Evolutionary conservation across 2,888 invertebrate genomes (phyloP), one percentile per base, ranked within the genome.

Genomic region (Adelphocoris suturalis): DNA sequence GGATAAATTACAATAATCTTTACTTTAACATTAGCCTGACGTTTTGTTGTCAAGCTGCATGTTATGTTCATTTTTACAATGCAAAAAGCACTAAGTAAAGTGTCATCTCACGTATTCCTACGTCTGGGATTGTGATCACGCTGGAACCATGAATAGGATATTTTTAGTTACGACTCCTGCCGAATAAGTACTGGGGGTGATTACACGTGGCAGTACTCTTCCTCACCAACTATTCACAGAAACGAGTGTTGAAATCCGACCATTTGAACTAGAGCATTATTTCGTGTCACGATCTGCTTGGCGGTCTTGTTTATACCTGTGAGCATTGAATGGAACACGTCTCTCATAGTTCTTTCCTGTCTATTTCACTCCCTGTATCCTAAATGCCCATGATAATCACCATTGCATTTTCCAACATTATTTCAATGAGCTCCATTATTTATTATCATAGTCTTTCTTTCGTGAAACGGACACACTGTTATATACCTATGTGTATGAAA

Each of bases 221-320:
- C 19, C 19, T n/a, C 61, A 37, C 52, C 12, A 12, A 14, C 52
- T 11, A 52, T 57, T n/a, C n/a, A n/a, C 16, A n/a, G 12, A 14
- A 52, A 11, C 3, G 68, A 12, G 68, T 27, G 68, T 23, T 23
- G 27, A 68, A 68, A 68, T 68, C 57, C 57, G n/a, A 13, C 19
- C 61, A 19, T 19, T 61, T 61, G 61, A 61, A 61, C n/a, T 61
- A 19, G 61, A 61, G 61, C 19, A 61, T 68, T 68, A 68, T 68
- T 68, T 19, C 23, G 13, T 23, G 68, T 19, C 68, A 68, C 68
- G 68, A 68, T 23, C 68, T 0, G 68, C 68, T 23, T 13, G 23
- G 68, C 11, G 0, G 57, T 57, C 57, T 57, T 57, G 27, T 68
- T 23, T 68, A 27, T 19, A 68, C 23, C 23, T 11, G 23, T 7